Base-by-base conservation (phyloP, 1,140 invertebrate species). In the Trachymyrmex cornetzi region DNA sequence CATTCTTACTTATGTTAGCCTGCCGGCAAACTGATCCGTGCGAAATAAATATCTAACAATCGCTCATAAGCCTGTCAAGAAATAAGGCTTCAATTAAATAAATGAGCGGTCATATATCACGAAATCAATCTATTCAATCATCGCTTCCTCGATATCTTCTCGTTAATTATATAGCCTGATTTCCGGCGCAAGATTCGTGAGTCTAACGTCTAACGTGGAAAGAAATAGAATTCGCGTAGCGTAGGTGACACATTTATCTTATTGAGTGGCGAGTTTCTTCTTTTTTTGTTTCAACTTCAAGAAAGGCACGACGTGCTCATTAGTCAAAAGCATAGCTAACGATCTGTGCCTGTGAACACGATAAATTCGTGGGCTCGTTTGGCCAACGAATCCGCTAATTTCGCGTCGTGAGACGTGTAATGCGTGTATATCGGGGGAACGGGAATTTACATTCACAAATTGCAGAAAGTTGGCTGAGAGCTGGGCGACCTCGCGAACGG, bases 341-440 rank as follows among this genome's bases (percentile, higher is more conserved):
- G 77, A 89, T 81, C 57, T 71, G 71, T 53, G 71, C 55, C 16
- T 57, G 55, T 63, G 75, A 61, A 86, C 87, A 75, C 87, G 88
- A 89, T 89, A 81, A 89, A 86, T 89, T 85, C 87, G 87, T 81
- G 50, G 69, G 64, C 88, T 89, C 69, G 71, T 81, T 89, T 72
- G 44, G 69, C 80, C 80, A 69, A 61, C 74, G 34, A 81, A 82
- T 55, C 59, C 44, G 74, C 74, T 71, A 77, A 88, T 85, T 88
- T 67, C 81, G 81, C 87, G 77, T 64, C 66, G 80, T 61, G 80
- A 84, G 69, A 84, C 69, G 55, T 22, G 66, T 63, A 75, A 63
- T 72, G n/a, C 80, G 61, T 22, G 53, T 38, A 48, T 48, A 63
- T 30, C 69, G n/a, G 30, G 30, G 61, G 61, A 77, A 82, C 53